phyloP scores from a whole-genome alignment of 2,113 vertebrate genomes.

The Urocolius indicus region DNA sequence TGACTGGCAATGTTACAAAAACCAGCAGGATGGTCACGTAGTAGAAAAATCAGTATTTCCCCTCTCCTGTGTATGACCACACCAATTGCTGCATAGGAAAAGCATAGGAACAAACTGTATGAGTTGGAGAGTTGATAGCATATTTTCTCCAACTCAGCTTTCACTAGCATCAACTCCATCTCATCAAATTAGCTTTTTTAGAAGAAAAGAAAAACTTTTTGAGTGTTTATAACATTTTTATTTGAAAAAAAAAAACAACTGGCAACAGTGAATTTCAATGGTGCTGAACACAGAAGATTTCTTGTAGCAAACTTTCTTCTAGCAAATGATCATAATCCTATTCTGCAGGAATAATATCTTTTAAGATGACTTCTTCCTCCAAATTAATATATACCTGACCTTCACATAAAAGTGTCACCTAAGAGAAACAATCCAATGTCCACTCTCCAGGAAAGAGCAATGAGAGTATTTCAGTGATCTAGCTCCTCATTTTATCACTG shows the following conservation, averaged over 20 bases:
- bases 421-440: background rate
- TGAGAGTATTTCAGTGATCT: background rate
- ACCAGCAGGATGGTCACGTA: constrained; percentile 29
- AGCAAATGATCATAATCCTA: background rate
- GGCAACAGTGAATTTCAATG: background rate
- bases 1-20: constrained; percentile 20
- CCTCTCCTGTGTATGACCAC: constrained; percentile 24
- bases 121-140: constrained; percentile 21
- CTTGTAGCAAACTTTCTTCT: background rate
- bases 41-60: constrained; percentile 66
- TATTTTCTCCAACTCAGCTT: background rate
- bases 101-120: constrained; percentile 34
- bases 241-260: background rate
- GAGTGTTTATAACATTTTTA: background rate
- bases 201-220: background rate
- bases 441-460: background rate
- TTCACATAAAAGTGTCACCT: background rate
- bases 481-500: background rate
- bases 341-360: background rate
- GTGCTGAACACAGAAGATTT: background rate
- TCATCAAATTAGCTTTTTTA: background rate
- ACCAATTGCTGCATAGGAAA: constrained; percentile 30
- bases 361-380: background rate
- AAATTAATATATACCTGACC: background rate
- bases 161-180: background rate